Evolutionary conservation across 2,113 vertebrate genomes (phyloP), one percentile per base, ranked within the genome.

Genomic region (Cnemophilus loriae): DNA sequence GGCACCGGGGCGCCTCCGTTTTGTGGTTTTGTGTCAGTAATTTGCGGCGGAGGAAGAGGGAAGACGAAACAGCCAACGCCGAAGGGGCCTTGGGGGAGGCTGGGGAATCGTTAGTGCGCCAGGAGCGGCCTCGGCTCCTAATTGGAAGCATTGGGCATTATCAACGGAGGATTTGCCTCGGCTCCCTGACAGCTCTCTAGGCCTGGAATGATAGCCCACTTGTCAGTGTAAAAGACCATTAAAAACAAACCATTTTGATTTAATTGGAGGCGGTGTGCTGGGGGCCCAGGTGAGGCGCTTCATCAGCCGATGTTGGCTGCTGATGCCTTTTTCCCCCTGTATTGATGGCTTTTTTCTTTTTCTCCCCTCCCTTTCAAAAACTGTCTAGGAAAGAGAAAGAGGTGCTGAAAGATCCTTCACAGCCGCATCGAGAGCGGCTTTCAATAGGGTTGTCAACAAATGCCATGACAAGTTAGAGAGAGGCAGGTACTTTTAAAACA

Each of bases 121-220:
- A 97, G 99, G 98, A 99, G 99, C 98, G 97, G 97, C 98, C 98
- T 33, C 98, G 97, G 98, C 98, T 98, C 98, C 99, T 99, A 99
- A 99, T 99, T 99, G 99, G 99, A 99, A 99, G 99, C 99, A 98
- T 99, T 99, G 99, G 99, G 99, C 99, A 99, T 99, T 99, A 99
- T 99, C 99, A 99, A 98, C 99, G 97, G 98, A 99, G 99, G 98
- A 98, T 99, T 99, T 99, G 99, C 99, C 98, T 98, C 98, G 92
- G 98, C 98, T 99, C 98, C 85, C 98, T 99, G 99, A 99, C 99
- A 99, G 99, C 99, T 99, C 98, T 89, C 98, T 98, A 98, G 98
- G 99, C 98, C 99, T 98, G 98, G 98, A 99, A 99, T 99, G 99
- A 99, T 99, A 98, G 99, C 98, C 99, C 99, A 99, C 99, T 99